Percentiles rank a stretch among this genome's conserved stretches.
These are phyloP conservation scores for Megaptera novaeangliae DNA, from an alignment of 2,113 vertebrate species.

Conservation along the genomic window DNA sequence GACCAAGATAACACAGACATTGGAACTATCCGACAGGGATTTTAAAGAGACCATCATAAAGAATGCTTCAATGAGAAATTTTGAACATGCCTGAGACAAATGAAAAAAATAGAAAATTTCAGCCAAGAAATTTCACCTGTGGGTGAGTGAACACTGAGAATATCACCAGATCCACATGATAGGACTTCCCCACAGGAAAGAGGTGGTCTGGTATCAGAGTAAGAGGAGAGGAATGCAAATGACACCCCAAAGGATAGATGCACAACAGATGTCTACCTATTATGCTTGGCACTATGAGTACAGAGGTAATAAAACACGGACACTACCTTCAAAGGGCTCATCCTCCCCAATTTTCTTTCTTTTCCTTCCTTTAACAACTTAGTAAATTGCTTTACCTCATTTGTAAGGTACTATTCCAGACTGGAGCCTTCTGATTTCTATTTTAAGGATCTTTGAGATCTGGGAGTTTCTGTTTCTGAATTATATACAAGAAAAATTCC, in stretches of 20 bases:
- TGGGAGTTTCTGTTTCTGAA: slow-evolving; percentile 36
- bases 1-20: background rate
- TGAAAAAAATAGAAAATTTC: background rate
- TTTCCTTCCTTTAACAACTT: background rate
- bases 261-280: background rate
- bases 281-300: background rate
- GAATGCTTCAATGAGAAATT: background rate
- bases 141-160: background rate
- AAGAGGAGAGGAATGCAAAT: background rate
- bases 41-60: background rate
- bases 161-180: background rate
- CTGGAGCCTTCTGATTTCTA: background rate
- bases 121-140: background rate
- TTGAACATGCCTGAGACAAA: background rate
- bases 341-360: background rate
- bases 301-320: background rate
- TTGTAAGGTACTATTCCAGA: slow-evolving; percentile 3
- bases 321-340: background rate
- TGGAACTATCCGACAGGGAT: background rate
- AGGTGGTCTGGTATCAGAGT: background rate
- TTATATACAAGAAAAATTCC: slow-evolving; percentile 9
- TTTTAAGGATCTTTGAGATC: background rate
- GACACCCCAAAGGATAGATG: background rate
- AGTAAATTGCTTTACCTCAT: background rate
- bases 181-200: background rate